Conservation (phyloP, 53 echinoderm and acorn worm species). For the Holothuria scabra region DNA sequence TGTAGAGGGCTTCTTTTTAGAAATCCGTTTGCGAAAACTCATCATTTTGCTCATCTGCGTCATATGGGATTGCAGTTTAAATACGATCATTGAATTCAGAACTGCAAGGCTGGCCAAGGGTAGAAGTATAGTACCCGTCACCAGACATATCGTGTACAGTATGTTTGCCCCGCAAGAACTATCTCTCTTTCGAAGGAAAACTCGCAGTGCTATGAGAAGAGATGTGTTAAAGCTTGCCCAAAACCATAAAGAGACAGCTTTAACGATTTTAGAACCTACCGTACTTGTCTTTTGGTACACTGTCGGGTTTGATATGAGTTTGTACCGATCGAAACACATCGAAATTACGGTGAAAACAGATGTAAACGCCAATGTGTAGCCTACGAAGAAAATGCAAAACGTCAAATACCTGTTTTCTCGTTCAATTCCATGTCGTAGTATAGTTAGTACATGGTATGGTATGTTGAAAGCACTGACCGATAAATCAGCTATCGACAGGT, state of each 20-base stretch:
- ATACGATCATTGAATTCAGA: not conserved
- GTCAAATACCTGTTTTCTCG: not conserved
- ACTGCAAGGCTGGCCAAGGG: not conserved
- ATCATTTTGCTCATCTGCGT: not conserved
- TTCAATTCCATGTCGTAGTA: slow-evolving; percentile 2
- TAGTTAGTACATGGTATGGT: slow-evolving; percentile 16
- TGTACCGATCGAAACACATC: slow-evolving; percentile 18
- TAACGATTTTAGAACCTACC: not conserved
- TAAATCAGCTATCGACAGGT: not conserved
- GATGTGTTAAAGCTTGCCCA: not conserved
- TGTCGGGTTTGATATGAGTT: slow-evolving; percentile 7
- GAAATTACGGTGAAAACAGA: slow-evolving; percentile 8
- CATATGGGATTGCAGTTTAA: slow-evolving; percentile 4
- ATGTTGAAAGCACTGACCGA: not conserved
- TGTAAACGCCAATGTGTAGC: not conserved
- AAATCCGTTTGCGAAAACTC: no score
- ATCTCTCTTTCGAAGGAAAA: not conserved
- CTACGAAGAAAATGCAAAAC: not conserved
- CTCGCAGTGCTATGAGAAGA: not conserved
- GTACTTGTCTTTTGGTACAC: not conserved
- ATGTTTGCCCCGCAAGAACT: slow-evolving; percentile 1
- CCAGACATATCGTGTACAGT: not conserved
- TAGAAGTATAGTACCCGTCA: not conserved
- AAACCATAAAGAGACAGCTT: not conserved
- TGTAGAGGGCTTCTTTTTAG: no score